A percentile compares a stretch with the other conserved stretches of the same genome.
phyloP scores from a whole-genome alignment of 2,113 vertebrate genomes.

The Natator depressus region DNA sequence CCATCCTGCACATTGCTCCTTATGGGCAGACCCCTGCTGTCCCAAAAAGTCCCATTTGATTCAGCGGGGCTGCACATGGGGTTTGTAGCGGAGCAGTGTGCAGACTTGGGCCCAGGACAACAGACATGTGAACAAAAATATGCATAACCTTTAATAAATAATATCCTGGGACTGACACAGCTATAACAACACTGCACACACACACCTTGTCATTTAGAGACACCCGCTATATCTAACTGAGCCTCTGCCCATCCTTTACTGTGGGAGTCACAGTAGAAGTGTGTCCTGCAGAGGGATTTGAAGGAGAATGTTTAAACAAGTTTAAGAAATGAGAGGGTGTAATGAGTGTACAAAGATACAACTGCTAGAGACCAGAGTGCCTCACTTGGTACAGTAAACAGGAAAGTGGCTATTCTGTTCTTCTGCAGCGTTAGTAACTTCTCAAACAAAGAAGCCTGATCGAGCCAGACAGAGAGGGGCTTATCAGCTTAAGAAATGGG shows the following conservation, averaged over 20 bases:
- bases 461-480: slow-evolving; percentile 77
- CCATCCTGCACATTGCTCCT: neutral
- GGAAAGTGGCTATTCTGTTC: slow-evolving; percentile 69
- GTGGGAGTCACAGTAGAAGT: neutral
- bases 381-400: slow-evolving; percentile 48
- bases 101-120: neutral
- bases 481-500: slow-evolving; percentile 81
- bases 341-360: neutral
- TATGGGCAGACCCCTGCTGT: neutral
- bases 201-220: neutral
- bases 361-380: slow-evolving; percentile 10
- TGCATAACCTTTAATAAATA: neutral
- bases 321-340: neutral
- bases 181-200: neutral
- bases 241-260: slow-evolving; percentile 21
- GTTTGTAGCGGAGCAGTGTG: slow-evolving; percentile 2
- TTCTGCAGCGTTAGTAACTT: slow-evolving; percentile 72
- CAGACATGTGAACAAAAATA: neutral
- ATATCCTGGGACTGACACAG: neutral
- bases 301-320: neutral
- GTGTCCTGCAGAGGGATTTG: neutral
- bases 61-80: fast-evolving
- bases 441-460: slow-evolving; percentile 81
- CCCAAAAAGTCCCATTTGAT: neutral
- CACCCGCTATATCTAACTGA: neutral